Conservation (phyloP, 1,140 invertebrate genomes). For the Pseudoatta argentina region DNA sequence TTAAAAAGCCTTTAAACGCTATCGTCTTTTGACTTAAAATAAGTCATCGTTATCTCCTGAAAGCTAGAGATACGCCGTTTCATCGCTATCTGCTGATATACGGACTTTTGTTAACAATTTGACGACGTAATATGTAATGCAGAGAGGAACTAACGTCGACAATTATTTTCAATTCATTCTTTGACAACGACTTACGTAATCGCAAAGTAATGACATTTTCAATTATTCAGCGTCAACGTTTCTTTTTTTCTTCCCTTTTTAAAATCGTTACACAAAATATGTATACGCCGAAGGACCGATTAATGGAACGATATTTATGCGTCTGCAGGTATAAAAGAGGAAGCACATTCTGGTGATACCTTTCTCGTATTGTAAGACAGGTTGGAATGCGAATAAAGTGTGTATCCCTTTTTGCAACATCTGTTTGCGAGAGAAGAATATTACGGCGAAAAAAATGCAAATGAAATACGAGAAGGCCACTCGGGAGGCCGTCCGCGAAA, state of each 20-base stretch:
- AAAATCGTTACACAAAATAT: constrained; percentile 13
- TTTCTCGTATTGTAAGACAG: neutral
- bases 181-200: constrained; percentile 13
- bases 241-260: neutral
- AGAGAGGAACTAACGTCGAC: neutral
- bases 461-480: neutral
- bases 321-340: neutral
- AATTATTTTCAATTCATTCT: constrained; percentile 25
- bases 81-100: constrained; percentile 39
- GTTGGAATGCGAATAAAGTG: neutral
- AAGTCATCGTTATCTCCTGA: constrained; percentile 30
- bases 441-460: constrained; percentile 19
- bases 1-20: neutral
- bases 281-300: neutral
- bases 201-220: neutral
- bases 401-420: neutral
- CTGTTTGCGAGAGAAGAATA: neutral
- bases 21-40: constrained; percentile 1
- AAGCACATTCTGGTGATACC: constrained; percentile 19
- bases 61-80: constrained; percentile 19
- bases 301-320: neutral
- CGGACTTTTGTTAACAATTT: constrained; percentile 31
- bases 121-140: neutral
- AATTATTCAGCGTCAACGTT: neutral
- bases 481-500: constrained; percentile 1